Evolutionary conservation across 2,113 vertebrate genomes (phyloP), one percentile per base, ranked within the genome.

Genomic region (Mormyrus iriodes): DNA sequence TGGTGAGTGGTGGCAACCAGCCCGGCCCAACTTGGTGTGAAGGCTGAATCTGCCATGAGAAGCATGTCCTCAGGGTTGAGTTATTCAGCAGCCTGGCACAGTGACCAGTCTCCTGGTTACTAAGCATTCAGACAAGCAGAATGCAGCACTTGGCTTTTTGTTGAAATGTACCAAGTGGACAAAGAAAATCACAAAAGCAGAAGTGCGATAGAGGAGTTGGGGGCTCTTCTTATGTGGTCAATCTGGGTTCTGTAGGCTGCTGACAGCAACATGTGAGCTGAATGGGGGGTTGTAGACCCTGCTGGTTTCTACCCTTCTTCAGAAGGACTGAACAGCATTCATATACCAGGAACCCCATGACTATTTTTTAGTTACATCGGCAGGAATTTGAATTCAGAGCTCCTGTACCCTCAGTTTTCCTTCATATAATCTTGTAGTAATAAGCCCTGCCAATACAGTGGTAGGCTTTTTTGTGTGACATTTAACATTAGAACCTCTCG

Each of bases 1-100:
- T 91, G 98, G 98, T 99, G 96, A 95, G 97, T 94, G 91, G 88
- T 9, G 2, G 0, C 27, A 27, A 4, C 24, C 17, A 52, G 13
- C 19, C 87, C 13, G 39, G 83, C 17, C 39, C 58, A 13, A n/a
- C 69, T 39, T n/a, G 69, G 73, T 42, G 73, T 79, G 39, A 7
- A 79, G 13, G 73, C 6, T 79, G 73, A 79, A 79, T 15, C 12
- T 79, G 73, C 35, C 73, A 39, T 79, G 73, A 79, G 73, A 79
- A 42, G 35, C 73, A 19, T 79, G 61, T 69, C 61, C n/a, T n/a
- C 73, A 42, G 73, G 6, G 31, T 19, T 79, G 73, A 79, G 35
- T 42, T 79, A 42, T 79, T 42, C 4, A 42, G 73, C 39, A 79
- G 35, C 73, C 4, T 79, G 73, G 73, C 35, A 79, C 73, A 79